Evolutionary conservation across 2,888 invertebrate genomes (phyloP).

Genomic region (Frankliniella intonsa): DNA sequence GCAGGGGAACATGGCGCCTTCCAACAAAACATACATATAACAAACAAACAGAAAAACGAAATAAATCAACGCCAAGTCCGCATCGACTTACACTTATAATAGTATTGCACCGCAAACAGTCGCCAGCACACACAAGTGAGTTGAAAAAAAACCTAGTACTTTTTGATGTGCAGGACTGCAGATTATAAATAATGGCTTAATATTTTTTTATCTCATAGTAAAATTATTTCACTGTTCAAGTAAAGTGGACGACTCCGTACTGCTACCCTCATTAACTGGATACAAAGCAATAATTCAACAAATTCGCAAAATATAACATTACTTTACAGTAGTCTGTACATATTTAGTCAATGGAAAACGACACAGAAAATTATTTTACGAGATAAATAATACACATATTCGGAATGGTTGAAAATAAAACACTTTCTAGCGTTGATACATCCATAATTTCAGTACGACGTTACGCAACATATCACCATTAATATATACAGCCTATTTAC

Average conservation of each 20-base stretch:
- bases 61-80: constrained; percentile 5
- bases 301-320: constrained; percentile 19
- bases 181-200: not conserved
- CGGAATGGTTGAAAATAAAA: constrained; percentile 13
- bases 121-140: no score
- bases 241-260: not conserved
- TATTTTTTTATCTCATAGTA: not conserved
- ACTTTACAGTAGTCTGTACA: constrained; percentile 10
- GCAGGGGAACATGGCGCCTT: constrained; percentile 8
- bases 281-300: not conserved
- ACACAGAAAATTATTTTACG: no score
- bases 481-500: constrained; percentile 3
- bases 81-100: not conserved
- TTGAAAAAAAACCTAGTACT: no score
- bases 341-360: not conserved
- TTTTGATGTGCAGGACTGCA: not conserved
- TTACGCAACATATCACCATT: not conserved
- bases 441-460: not conserved
- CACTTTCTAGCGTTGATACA: constrained; percentile 13
- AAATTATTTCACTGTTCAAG: not conserved
- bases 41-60: not conserved
- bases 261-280: not conserved
- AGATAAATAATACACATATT: not conserved
- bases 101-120: not conserved
- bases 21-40: not conserved